phyloP scores from a whole-genome alignment of 1,140 invertebrate species.

The Euwallacea similis region DNA sequence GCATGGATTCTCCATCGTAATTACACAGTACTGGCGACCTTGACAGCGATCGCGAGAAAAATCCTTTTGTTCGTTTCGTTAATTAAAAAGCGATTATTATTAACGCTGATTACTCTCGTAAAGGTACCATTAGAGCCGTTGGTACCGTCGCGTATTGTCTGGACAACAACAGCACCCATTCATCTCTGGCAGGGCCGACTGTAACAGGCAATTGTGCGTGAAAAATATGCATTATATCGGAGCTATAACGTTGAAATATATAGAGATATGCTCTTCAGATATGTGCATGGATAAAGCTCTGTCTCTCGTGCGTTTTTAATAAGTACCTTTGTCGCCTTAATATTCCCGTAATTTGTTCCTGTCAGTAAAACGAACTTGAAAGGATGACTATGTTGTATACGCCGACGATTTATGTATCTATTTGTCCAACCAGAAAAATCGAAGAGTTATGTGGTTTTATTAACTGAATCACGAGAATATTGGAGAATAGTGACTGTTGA shows the following conservation, averaged over 20 bases:
- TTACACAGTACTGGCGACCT: conserved; percentile 22
- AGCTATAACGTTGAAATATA: conserved; percentile 7
- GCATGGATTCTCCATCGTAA: conserved; percentile 10
- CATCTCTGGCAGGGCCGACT: conserved; percentile 17
- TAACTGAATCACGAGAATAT: too few species aligned
- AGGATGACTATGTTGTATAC: not conserved
- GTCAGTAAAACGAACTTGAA: not conserved
- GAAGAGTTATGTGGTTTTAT: too few species aligned
- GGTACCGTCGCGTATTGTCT: conserved; percentile 22
- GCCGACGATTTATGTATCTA: not conserved
- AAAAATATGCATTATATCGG: conserved; percentile 22
- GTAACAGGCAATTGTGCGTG: conserved; percentile 8
- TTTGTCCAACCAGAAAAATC: not conserved
- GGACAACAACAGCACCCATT: conserved; percentile 20
- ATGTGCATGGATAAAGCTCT: conserved; percentile 2
- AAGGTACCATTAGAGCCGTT: conserved; percentile 21
- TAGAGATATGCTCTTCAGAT: conserved; percentile 9
- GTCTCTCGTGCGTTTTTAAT: conserved; percentile 10
- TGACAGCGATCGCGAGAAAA: conserved; percentile 7
- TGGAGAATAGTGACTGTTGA: too few species aligned
- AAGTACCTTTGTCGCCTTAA: conserved; percentile 15
- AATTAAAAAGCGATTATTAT: conserved; percentile 32
- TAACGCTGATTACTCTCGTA: conserved; percentile 21
- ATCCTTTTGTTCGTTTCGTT: conserved; percentile 17
- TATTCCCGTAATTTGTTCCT: conserved; percentile 11